These are phyloP conservation scores for Dasyornis broadbenti DNA, from an alignment of 2,113 vertebrate species.

Conservation along the genomic window DNA sequence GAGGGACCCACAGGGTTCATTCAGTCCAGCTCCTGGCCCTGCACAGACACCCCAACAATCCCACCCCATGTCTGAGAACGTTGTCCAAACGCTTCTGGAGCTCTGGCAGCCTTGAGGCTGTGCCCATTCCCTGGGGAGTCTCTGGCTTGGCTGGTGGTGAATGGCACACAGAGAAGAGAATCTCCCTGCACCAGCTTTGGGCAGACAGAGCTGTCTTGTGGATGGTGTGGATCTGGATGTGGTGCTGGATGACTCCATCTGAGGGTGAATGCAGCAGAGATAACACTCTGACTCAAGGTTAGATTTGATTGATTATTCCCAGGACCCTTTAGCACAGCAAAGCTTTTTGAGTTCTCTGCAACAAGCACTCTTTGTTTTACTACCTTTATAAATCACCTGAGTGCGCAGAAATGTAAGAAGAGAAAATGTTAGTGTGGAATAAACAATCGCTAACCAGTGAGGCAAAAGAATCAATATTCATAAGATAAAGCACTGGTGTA, in stretches of 20 bases:
- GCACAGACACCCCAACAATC: rapidly evolving
- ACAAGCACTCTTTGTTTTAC: constrained; percentile 7
- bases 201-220: neutral
- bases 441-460: constrained; percentile 32
- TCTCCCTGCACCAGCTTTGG: neutral
- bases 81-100: neutral
- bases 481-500: neutral
- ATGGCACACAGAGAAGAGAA: neutral
- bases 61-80: rapidly evolving
- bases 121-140: neutral
- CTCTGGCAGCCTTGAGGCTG: neutral
- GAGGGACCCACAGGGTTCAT: neutral
- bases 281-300: neutral
- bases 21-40: rapidly evolving
- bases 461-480: constrained; percentile 57
- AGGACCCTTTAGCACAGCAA: constrained; percentile 8
- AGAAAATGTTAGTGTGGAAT: constrained; percentile 32
- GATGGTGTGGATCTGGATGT: neutral
- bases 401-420: neutral
- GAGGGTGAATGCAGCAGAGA: neutral
- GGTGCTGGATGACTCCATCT: neutral
- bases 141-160: neutral
- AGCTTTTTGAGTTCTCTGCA: constrained; percentile 11
- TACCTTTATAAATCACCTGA: constrained; percentile 51
- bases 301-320: constrained; percentile 46